phyloP scores from a whole-genome alignment of 2,113 vertebrate genomes.

The Pleuronectes platessa region DNA sequence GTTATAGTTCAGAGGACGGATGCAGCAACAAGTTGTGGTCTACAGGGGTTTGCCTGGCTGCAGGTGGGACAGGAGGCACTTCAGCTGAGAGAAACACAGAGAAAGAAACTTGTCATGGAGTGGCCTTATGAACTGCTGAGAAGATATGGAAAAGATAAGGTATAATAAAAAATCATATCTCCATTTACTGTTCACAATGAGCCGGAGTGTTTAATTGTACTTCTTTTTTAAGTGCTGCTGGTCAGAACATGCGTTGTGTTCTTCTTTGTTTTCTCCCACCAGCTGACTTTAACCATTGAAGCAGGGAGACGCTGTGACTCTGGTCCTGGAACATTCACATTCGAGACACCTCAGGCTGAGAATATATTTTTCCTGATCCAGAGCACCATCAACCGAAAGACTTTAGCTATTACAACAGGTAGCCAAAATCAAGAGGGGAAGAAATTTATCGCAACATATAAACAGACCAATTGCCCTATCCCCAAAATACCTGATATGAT shows the following conservation, averaged over 20 bases:
- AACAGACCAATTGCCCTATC: slow-evolving; percentile 75
- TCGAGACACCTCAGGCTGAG: slow-evolving; percentile 90
- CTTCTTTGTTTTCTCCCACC: slow-evolving; percentile 19
- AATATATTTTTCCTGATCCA: slow-evolving; percentile 91
- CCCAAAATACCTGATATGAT: slow-evolving; percentile 56
- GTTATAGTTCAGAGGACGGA: slow-evolving; percentile 87
- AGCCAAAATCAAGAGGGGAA: slow-evolving; percentile 53
- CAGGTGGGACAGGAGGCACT: slow-evolving; percentile 84
- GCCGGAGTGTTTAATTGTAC: background rate
- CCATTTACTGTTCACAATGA: background rate
- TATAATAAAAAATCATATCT: slow-evolving; percentile 44
- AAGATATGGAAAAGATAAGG: slow-evolving; percentile 93
- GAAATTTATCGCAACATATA: slow-evolving; percentile 43
- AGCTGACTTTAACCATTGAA: slow-evolving; percentile 93
- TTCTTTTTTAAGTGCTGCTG: background rate
- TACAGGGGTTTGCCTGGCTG: slow-evolving; percentile 88
- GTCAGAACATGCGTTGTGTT: background rate
- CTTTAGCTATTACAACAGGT: slow-evolving; percentile 32
- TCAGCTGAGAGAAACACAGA: slow-evolving; percentile 82
- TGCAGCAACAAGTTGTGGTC: slow-evolving; percentile 85
- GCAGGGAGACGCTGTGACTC: slow-evolving; percentile 92
- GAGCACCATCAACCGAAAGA: slow-evolving; percentile 87
- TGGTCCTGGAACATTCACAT: slow-evolving; percentile 91
- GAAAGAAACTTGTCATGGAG: slow-evolving; percentile 71
- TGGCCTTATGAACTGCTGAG: slow-evolving; percentile 94